Conservation (phyloP, 2,113 vertebrate genomes). For the Haemorhous mexicanus region DNA sequence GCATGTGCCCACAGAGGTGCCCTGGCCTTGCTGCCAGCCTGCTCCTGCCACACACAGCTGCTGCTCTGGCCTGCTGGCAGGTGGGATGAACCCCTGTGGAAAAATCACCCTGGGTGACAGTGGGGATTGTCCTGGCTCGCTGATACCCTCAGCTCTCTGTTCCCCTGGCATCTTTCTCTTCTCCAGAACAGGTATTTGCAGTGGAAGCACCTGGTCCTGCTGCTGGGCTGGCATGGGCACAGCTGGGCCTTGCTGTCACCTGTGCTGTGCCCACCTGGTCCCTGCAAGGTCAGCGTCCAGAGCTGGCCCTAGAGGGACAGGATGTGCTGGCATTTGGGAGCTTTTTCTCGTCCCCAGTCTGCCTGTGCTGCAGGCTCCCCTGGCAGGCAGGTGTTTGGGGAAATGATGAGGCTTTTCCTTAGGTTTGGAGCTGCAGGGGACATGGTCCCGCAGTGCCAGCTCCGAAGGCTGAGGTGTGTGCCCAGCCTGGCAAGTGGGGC, state of each 20-base stretch:
- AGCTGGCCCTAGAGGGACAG: neutral
- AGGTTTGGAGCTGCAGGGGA: neutral
- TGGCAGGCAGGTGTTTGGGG: neutral
- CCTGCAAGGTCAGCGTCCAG: neutral
- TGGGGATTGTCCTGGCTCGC: neutral
- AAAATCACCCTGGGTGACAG: neutral
- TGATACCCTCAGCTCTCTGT: rapidly evolving
- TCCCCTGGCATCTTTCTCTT: neutral
- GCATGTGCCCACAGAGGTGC: neutral
- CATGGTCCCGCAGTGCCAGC: neutral
- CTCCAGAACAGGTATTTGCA: neutral
- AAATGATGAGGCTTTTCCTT: neutral
- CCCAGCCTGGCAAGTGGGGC: neutral
- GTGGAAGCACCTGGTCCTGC: neutral
- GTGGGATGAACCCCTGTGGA: neutral
- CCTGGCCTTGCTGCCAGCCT: neutral
- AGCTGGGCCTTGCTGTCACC: neutral
- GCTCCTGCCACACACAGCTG: neutral
- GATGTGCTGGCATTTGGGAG: neutral
- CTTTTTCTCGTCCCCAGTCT: neutral
- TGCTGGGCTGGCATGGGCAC: rapidly evolving
- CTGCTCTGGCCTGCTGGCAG: neutral
- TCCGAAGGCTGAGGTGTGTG: rapidly evolving
- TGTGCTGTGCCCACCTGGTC: neutral
- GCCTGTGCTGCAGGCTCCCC: neutral